phyloP scores from a whole-genome alignment of 2,113 vertebrate genomes.

The Arenaria interpres region DNA sequence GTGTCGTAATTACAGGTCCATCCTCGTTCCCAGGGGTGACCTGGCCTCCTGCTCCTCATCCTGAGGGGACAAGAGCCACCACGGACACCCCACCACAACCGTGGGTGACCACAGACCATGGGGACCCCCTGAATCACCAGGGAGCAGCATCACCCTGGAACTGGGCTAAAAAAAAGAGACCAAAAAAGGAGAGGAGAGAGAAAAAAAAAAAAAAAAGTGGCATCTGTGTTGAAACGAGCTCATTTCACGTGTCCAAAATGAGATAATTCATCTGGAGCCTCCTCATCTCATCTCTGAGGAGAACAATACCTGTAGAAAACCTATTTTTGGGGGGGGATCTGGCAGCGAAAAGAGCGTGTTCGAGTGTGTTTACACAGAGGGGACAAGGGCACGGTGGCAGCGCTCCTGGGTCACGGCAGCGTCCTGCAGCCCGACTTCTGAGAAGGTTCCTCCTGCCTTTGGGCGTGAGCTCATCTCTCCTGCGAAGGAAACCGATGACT shows the following conservation, averaged over 20 bases:
- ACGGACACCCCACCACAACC: neutral
- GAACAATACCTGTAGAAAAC: neutral
- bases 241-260: rapidly evolving
- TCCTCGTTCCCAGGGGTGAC: neutral
- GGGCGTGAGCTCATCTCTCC: neutral
- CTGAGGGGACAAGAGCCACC: rapidly evolving
- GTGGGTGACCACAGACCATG: rapidly evolving
- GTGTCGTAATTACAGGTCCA: rapidly evolving
- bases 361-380: rapidly evolving
- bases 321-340: neutral
- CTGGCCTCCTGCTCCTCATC: rapidly evolving
- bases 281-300: neutral
- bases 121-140: neutral
- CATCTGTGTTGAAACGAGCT: too few relatives aligned
- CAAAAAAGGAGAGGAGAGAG: neutral
- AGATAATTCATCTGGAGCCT: too few relatives aligned
- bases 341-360: neutral
- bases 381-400: neutral
- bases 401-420: rapidly evolving
- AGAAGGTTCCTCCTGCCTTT: neutral
- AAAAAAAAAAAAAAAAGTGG: neutral
- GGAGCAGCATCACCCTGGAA: neutral
- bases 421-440: too few relatives aligned
- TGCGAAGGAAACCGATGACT: neutral
- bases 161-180: neutral